These are phyloP conservation scores for Accipiter virgatus DNA, from an alignment of 2,113 vertebrate species.

Conservation along the genomic window DNA sequence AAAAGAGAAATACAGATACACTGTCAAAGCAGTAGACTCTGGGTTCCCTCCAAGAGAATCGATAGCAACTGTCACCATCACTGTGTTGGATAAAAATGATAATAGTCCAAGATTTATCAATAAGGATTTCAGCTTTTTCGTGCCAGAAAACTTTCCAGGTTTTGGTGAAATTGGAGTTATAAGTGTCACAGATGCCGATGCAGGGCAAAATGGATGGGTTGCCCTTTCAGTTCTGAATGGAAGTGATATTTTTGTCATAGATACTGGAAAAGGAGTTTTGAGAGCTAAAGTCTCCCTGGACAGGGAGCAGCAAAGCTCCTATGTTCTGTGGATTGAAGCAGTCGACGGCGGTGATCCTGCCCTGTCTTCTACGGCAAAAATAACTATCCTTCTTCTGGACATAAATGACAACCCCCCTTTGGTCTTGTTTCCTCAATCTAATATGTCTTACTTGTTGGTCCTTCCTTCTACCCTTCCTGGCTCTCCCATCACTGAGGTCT, in stretches of 20 bases:
- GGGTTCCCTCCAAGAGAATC: constrained; percentile 89
- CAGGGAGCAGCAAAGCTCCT: constrained; percentile 95
- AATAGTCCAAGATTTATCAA: constrained; percentile 97
- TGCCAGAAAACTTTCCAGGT: constrained; percentile 96
- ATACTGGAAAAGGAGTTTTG: constrained; percentile 90
- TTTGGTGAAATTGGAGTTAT: constrained; percentile 96
- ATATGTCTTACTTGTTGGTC: constrained; percentile 94
- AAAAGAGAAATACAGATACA: constrained; percentile 93
- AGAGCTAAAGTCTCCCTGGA: constrained; percentile 92
- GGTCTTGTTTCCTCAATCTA: constrained; percentile 96
- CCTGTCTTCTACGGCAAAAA: constrained; percentile 91
- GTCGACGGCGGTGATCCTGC: constrained; percentile 91
- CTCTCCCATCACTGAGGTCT: constrained; percentile 95
- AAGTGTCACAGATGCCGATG: constrained; percentile 92
- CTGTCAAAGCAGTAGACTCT: constrained; percentile 88
- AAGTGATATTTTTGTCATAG: constrained; percentile 96
- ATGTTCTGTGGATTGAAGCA: constrained; percentile 92
- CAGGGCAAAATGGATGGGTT: constrained; percentile 92
- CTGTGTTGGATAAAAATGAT: constrained; percentile 93
- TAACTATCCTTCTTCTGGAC: constrained; percentile 92
- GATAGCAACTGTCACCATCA: constrained; percentile 88
- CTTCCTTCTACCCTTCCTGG: constrained; percentile 93
- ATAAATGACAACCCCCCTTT: constrained; percentile 97
- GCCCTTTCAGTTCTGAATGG: constrained; percentile 93
- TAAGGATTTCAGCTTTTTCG: constrained; percentile 98